Evolutionary conservation across 2,113 vertebrate species (phyloP), one percentile per base, ranked within the genome.

Genomic region (Scartelaos histophorus): DNA sequence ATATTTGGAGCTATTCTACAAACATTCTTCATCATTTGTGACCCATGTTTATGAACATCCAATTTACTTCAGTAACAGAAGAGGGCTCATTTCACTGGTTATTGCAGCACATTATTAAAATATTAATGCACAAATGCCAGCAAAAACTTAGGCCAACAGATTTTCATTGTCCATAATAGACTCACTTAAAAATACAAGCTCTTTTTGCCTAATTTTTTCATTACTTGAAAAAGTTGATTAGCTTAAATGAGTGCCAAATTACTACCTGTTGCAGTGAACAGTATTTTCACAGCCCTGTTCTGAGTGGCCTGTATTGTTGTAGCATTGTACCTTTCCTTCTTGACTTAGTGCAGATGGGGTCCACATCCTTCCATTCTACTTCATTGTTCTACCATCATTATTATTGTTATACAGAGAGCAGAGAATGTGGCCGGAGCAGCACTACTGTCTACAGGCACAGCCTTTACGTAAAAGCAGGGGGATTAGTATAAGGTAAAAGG

Each of bases 341-440:
- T 76, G 51, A 70, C 53, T 66, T 68, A 34, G 60, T 12, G 11
- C n/a, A 13, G 45, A 56, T 61, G 13, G 47, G 34, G 60, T 38
- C 46, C 43, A 47, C 12, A 13, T 24, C 43, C 65, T 66, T 58
- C 47, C 54, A 60, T 46, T 54, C 35, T 13, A 38, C 35, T 51
- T 51, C 15, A 67, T 51, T 64, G 53, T 56, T 56, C 56, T 10
- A 10, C 62, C 47, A 51, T 61, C 47, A 51, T 61, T 66, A 0
- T 61, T 65, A 34, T 70, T 24, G 15, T 51, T 74, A 78, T 43
- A 68, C 80, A 67, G 70, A 43, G 35, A 38, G 54, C 19, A 54
- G 51, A 54, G 51, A 54, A 29, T 66, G 1, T 25, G 25, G 58
- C 43, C 11, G 67, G 70, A 62, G 49, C 19, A 65, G 69, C 56